Evolutionary conservation across 2,797 vertebrate genomes (phyloP).

Genomic region (Heliangelus exortis): DNA sequence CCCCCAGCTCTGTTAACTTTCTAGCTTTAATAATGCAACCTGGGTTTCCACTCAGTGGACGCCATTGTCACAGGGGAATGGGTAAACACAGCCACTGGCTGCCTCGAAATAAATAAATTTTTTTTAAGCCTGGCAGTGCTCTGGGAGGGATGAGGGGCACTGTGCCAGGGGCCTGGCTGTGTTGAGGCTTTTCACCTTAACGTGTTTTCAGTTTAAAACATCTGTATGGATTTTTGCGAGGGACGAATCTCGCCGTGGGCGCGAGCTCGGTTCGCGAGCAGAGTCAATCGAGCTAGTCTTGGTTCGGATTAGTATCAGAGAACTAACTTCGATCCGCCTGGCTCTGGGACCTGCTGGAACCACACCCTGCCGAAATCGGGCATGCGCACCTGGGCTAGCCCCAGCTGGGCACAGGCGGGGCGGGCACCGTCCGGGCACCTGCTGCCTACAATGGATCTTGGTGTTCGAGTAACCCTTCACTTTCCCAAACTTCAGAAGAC

Average conservation of each 20-base stretch:
- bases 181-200: background rate
- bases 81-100: background rate
- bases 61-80: background rate
- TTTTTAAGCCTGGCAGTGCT: background rate
- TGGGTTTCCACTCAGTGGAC: background rate
- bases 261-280: too few relatives aligned
- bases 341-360: too few relatives aligned
- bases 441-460: too few relatives aligned
- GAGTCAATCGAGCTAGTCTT: too few relatives aligned
- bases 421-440: too few relatives aligned
- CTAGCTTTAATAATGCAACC: background rate
- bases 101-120: background rate
- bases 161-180: fast-evolving
- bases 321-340: too few relatives aligned
- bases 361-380: too few relatives aligned
- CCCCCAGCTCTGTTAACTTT: background rate
- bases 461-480: background rate
- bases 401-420: too few relatives aligned
- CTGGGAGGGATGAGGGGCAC: background rate
- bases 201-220: background rate
- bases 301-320: too few relatives aligned
- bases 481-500: background rate
- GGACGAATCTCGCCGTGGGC: too few relatives aligned
- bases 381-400: too few relatives aligned
- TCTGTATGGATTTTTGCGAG: too few relatives aligned